A percentile compares a stretch with the other conserved stretches of the same genome.
phyloP scores from a whole-genome alignment of 1,140 invertebrate species.

The Penaeus vannamei region DNA sequence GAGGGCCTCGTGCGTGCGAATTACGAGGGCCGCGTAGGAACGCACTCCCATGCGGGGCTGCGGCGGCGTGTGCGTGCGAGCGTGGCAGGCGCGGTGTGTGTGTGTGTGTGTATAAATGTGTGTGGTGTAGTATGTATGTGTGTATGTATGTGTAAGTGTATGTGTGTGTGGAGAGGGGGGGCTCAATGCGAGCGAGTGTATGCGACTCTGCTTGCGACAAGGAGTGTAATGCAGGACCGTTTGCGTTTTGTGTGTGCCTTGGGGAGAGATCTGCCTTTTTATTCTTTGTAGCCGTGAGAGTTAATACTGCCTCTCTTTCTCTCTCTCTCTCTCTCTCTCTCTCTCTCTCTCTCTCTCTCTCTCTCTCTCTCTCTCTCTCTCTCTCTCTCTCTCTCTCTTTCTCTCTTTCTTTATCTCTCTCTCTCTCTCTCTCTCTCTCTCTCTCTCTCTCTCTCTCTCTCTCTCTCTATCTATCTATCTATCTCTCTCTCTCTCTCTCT shows the following conservation, averaged over 20 bases:
- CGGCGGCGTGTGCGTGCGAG: too few relatives aligned
- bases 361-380: background rate
- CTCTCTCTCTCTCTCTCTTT: slow-evolving; percentile 2
- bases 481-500: background rate
- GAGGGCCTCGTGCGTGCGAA: too few relatives aligned
- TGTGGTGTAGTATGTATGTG: too few relatives aligned
- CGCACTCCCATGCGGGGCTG: too few relatives aligned
- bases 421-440: background rate
- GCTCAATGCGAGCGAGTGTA: background rate
- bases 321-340: slow-evolving; percentile 7
- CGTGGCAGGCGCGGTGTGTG: too few relatives aligned
- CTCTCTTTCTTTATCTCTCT: background rate
- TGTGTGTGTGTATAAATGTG: too few relatives aligned
- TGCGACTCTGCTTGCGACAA: too few relatives aligned
- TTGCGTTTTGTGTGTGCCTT: too few relatives aligned
- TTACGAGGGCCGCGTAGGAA: too few relatives aligned
- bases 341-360: background rate
- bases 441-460: background rate
- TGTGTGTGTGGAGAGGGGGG: background rate
- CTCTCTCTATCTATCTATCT: background rate
- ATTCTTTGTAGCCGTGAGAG: background rate
- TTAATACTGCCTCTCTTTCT: background rate
- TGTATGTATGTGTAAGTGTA: background rate
- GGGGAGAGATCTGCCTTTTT: too few relatives aligned
- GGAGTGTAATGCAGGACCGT: too few relatives aligned